A percentile compares a stretch with the other conserved stretches of the same genome.
These are phyloP conservation scores for Siniperca undulata DNA, from an alignment of 2,797 vertebrate species.

Conservation along the genomic window DNA sequence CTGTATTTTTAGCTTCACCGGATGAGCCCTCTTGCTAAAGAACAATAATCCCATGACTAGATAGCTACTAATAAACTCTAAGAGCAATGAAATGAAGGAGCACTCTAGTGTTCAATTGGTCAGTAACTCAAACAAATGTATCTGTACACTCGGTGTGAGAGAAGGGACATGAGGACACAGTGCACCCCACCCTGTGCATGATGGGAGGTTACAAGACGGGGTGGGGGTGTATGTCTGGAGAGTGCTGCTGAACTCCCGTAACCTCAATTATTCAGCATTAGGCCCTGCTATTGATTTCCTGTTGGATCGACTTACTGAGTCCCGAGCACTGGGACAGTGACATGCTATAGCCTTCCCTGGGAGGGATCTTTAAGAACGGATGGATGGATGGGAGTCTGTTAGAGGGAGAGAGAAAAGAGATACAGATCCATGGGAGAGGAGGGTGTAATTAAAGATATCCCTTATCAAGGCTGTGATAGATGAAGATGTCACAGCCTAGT, in stretches of 20 bases:
- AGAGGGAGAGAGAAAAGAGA: slow-evolving; percentile 66
- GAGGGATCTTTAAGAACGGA: slow-evolving; percentile 69
- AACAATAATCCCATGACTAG: slow-evolving; percentile 8
- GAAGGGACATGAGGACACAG: slow-evolving; percentile 51
- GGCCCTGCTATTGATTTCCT: slow-evolving; percentile 86
- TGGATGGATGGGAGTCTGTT: slow-evolving; percentile 76
- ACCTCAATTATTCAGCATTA: slow-evolving; percentile 91
- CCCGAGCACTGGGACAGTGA: slow-evolving; percentile 76
- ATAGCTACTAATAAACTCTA: slow-evolving; percentile 23
- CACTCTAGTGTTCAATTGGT: slow-evolving; percentile 35
- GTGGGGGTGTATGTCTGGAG: slow-evolving; percentile 71
- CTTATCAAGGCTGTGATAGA: slow-evolving; percentile 84
- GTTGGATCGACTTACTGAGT: slow-evolving; percentile 87
- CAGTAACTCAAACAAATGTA: slow-evolving; percentile 67
- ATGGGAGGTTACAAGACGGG: slow-evolving; percentile 62
- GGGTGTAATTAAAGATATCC: slow-evolving; percentile 84
- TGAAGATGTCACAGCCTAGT: slow-evolving; percentile 77
- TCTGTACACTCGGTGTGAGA: slow-evolving; percentile 48
- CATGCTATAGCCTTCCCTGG: slow-evolving; percentile 74
- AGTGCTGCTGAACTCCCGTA: slow-evolving; percentile 84
- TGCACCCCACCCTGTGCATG: slow-evolving; percentile 66
- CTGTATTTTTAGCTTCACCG: background rate
- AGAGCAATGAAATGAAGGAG: slow-evolving; percentile 42
- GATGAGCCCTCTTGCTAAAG: slow-evolving; percentile 2
- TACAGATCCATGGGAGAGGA: slow-evolving; percentile 68